phyloP scores from a whole-genome alignment of 2,113 vertebrate species.

The Syrrhaptes paradoxus region DNA sequence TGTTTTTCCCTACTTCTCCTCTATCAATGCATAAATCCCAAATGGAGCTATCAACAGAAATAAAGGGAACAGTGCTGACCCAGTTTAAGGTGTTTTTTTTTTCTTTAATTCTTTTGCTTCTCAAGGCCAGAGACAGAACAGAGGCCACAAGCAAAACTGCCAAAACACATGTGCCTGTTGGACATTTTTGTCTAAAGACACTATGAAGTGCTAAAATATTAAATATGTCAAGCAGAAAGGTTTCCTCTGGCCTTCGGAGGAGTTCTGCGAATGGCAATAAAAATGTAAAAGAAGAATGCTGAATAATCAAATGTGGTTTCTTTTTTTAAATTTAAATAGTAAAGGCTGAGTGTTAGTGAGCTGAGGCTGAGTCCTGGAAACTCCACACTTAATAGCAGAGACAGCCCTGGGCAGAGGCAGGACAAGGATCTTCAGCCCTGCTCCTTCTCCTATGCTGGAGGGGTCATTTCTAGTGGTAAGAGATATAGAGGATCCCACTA shows the following conservation, averaged over 20 bases:
- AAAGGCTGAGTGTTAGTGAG: neutral
- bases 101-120: neutral
- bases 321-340: constrained; percentile 31
- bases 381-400: neutral
- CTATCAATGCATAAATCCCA: constrained; percentile 28
- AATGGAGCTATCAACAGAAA: constrained; percentile 42
- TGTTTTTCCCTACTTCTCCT: neutral
- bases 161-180: constrained; percentile 56
- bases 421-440: neutral
- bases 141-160: constrained; percentile 33
- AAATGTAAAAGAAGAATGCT: constrained; percentile 56
- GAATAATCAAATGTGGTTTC: constrained; percentile 63
- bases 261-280: constrained; percentile 29
- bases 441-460: neutral
- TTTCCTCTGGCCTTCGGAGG: constrained; percentile 42
- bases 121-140: constrained; percentile 34
- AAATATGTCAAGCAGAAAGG: constrained; percentile 45
- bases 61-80: constrained; percentile 12
- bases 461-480: neutral
- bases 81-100: constrained; percentile 23
- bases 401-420: neutral
- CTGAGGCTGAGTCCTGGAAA: neutral
- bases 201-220: constrained; percentile 59
- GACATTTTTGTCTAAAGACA: constrained; percentile 26
- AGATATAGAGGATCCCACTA: neutral